Conservation (phyloP, 2,113 vertebrate species). For the Mobula birostris region DNA sequence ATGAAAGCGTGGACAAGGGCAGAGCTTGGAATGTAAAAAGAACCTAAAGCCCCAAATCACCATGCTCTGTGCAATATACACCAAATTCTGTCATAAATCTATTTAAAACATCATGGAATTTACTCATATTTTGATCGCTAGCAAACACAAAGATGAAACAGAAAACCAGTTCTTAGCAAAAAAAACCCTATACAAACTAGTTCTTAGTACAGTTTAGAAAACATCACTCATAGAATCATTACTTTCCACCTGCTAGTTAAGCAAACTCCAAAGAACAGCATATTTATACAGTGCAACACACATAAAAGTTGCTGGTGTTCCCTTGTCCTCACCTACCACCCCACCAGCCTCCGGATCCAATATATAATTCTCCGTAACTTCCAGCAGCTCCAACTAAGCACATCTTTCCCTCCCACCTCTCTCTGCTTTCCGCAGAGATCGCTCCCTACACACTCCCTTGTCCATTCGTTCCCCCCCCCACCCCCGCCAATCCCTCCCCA, state of each 20-base stretch:
- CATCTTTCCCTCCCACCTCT: too few species aligned
- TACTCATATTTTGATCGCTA: not conserved
- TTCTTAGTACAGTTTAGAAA: not conserved
- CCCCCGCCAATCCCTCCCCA: too few species aligned
- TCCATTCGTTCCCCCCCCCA: too few species aligned
- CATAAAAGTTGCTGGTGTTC: too few species aligned
- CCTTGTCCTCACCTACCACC: too few species aligned
- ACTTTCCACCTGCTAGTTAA: not conserved
- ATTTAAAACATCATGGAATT: not conserved
- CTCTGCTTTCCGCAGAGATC: too few species aligned
- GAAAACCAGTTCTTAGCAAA: not conserved
- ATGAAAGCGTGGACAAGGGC: not conserved
- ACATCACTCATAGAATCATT: not conserved
- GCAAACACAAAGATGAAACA: not conserved
- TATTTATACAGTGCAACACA: not conserved
- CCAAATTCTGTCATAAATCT: not conserved
- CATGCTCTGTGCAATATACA: not conserved
- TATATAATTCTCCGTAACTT: too few species aligned
- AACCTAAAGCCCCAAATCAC: not conserved
- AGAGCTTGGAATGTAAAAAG: not conserved
- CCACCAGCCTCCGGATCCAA: too few species aligned
- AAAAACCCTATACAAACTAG: too few species aligned
- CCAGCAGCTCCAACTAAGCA: too few species aligned
- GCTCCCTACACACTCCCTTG: too few species aligned
- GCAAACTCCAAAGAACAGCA: not conserved